These are phyloP conservation scores for Amphiprion percula DNA, from an alignment of 2,113 vertebrate genomes.

Conservation along the genomic window DNA sequence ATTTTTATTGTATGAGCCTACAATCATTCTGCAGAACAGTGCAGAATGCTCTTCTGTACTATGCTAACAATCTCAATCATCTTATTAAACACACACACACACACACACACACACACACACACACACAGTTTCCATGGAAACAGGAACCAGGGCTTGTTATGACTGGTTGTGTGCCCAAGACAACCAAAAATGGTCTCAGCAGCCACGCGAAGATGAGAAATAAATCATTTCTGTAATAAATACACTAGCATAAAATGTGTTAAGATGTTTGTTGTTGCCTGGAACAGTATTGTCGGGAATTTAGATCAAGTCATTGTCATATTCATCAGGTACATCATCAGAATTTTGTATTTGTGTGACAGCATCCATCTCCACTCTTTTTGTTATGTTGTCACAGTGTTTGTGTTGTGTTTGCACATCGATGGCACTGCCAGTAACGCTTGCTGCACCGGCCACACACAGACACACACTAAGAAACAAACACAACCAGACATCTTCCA, in stretches of 20 bases:
- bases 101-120: slow-evolving; percentile 41
- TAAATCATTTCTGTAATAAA: slow-evolving; percentile 64
- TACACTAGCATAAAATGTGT: background rate
- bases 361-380: background rate
- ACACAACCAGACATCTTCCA: slow-evolving; percentile 63
- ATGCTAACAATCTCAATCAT: slow-evolving; percentile 73
- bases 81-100: slow-evolving; percentile 62
- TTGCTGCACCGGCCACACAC: slow-evolving; percentile 40
- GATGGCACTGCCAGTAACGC: slow-evolving; percentile 33
- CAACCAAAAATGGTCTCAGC: slow-evolving; percentile 74
- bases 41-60: slow-evolving; percentile 58
- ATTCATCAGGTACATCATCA: slow-evolving; percentile 13
- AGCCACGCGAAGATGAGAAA: slow-evolving; percentile 64
- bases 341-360: slow-evolving; percentile 11
- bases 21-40: slow-evolving; percentile 62
- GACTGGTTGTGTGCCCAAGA: slow-evolving; percentile 80
- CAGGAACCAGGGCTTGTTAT: slow-evolving; percentile 79
- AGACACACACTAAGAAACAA: slow-evolving; percentile 15
- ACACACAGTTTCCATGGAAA: slow-evolving; percentile 86
- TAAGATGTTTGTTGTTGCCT: slow-evolving; percentile 33
- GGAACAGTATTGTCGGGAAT: slow-evolving; percentile 11
- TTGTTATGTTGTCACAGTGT: slow-evolving; percentile 23
- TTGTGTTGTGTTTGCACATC: slow-evolving; percentile 40
- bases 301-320: slow-evolving; percentile 2
- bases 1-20: slow-evolving; percentile 34